Evolutionary conservation across 2,797 vertebrate species (phyloP).

Genomic region (Microtus agrestis): DNA sequence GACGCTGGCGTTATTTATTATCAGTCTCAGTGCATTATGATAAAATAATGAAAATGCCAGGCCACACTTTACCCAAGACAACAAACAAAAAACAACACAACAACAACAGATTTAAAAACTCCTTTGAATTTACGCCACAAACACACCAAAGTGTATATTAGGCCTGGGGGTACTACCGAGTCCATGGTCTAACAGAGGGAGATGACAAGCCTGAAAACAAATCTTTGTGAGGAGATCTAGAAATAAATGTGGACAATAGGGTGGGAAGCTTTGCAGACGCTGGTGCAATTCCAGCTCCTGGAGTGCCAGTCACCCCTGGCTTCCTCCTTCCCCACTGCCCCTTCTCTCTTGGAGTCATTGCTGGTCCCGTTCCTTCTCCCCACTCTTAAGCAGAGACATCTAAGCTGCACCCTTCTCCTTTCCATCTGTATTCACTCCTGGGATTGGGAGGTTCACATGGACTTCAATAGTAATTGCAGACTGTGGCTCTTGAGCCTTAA

Average conservation of each 20-base stretch:
- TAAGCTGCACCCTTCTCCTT: not conserved
- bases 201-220: not conserved
- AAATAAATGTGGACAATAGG: not conserved
- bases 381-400: not conserved
- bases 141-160: conserved; percentile 28
- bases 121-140: conserved; percentile 27
- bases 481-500: not conserved
- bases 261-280: not conserved
- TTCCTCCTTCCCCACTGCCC: not conserved
- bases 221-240: not conserved
- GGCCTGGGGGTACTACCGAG: not conserved
- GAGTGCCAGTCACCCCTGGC: not conserved
- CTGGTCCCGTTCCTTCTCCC: not conserved
- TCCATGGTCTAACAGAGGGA: not conserved
- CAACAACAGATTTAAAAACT: not conserved
- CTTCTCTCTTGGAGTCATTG: not conserved
- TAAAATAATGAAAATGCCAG: not conserved
- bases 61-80: not conserved
- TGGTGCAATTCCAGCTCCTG: not conserved
- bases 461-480: not conserved
- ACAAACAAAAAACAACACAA: not conserved
- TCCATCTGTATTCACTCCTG: not conserved
- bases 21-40: conserved; percentile 10
- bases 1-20: not conserved
- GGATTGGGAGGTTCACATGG: not conserved